Conservation (phyloP, 2,888 invertebrate species). For the Spodoptera picta region DNA sequence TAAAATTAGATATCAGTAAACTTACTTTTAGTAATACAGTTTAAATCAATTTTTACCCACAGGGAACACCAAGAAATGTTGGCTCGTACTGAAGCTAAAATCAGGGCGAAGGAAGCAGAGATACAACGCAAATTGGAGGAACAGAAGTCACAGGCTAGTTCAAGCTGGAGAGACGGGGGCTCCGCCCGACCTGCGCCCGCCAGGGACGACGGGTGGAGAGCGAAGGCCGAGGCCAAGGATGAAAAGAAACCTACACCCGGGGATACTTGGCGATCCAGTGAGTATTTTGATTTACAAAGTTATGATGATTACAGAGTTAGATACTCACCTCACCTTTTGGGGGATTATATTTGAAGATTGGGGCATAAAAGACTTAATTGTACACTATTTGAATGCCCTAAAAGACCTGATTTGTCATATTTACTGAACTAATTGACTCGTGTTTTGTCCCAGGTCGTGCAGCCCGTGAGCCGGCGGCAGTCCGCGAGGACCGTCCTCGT, state of each 20-base stretch:
- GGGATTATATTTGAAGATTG: too few relatives aligned
- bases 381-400: too few relatives aligned
- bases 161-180: conserved; percentile 72
- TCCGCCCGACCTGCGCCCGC: conserved; percentile 19
- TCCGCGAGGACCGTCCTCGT: conserved; percentile 61
- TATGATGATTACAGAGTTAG: too few relatives aligned
- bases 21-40: too few relatives aligned
- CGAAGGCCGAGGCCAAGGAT: conserved; percentile 38
- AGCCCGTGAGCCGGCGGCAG: conserved; percentile 51
- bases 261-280: conserved; percentile 49
- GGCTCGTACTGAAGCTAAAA: conserved; percentile 90
- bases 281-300: neutral
- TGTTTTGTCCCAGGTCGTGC: conserved; percentile 56
- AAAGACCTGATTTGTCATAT: neutral
- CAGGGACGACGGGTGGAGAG: conserved; percentile 52
- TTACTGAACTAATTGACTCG: neutral
- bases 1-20: too few relatives aligned
- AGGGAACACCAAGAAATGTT: conserved; percentile 91
- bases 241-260: conserved; percentile 61
- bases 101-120: conserved; percentile 92
- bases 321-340: too few relatives aligned
- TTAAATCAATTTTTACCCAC: conserved; percentile 24
- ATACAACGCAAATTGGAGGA: conserved; percentile 89
- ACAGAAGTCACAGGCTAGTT: conserved; percentile 67
- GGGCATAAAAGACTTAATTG: too few relatives aligned